These are phyloP conservation scores for Myopa tessellatipennis DNA, from an alignment of 2,888 invertebrate genomes.

Conservation along the genomic window DNA sequence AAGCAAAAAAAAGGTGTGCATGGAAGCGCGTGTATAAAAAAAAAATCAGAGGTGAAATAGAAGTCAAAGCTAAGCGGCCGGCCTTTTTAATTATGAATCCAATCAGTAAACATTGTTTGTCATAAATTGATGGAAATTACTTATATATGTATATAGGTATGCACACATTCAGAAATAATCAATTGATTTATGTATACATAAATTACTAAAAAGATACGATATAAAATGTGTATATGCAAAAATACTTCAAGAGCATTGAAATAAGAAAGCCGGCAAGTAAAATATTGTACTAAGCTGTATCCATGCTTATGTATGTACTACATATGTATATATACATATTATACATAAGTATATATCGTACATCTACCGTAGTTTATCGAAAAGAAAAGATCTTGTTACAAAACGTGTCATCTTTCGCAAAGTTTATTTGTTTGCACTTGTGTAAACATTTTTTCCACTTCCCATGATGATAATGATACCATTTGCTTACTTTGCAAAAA, in stretches of 20 bases:
- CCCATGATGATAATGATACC: no score
- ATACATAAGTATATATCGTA: neutral
- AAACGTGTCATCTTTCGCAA: neutral
- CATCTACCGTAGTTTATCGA: neutral
- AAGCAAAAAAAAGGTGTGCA: neutral
- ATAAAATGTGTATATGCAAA: conserved; percentile 8
- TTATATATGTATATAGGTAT: neutral
- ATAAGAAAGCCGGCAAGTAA: neutral
- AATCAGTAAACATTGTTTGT: neutral
- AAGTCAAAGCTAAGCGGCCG: conserved; percentile 44
- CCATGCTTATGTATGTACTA: neutral
- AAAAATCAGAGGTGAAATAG: conserved; percentile 49
- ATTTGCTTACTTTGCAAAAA: no score
- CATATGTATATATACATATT: neutral
- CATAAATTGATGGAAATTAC: no score
- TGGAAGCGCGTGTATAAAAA: neutral
- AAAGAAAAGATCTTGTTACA: neutral
- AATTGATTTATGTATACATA: neutral
- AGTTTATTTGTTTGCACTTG: no score
- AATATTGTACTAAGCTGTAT: neutral
- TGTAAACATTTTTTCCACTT: no score
- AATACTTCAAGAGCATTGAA: neutral
- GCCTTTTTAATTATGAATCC: neutral
- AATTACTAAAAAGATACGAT: no score
- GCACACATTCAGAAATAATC: neutral